Conservation (phyloP, 2,797 vertebrate genomes). For the Mormyrops attenuatus region DNA sequence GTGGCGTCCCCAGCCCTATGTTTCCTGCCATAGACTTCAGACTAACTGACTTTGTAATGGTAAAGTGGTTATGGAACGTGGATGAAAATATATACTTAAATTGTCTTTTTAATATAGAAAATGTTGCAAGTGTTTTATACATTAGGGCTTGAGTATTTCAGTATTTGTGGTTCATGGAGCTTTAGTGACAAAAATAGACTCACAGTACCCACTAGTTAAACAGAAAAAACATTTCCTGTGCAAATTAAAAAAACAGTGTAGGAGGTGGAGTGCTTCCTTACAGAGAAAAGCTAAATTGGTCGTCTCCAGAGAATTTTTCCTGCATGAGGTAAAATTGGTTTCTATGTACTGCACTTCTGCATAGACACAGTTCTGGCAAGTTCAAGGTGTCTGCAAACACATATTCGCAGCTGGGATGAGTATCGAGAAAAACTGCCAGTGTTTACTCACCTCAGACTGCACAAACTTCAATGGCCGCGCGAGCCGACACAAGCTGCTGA, state of each 20-base stretch:
- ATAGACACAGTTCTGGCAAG: slow-evolving; percentile 1
- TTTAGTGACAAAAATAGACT: not conserved
- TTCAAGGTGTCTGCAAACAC: not conserved
- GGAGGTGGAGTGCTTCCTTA: not conserved
- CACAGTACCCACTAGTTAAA: not conserved
- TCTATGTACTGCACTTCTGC: not conserved
- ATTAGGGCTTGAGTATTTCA: not conserved
- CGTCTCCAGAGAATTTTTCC: not conserved
- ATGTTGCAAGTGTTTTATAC: not conserved
- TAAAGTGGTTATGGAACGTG: not conserved
- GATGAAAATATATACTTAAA: not conserved
- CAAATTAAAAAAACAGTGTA: not conserved
- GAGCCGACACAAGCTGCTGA: not conserved
- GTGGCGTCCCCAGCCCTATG: not conserved
- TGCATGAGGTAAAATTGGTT: not conserved
- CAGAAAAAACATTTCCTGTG: slow-evolving; percentile 6
- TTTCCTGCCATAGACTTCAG: not conserved
- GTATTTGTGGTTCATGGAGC: not conserved
- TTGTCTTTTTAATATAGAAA: not conserved
- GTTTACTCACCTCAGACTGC: not conserved
- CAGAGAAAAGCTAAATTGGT: not conserved
- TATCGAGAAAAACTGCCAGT: not conserved
- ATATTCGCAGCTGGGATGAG: not conserved
- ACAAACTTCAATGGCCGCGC: not conserved
- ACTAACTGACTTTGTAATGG: not conserved